phyloP scores from a whole-genome alignment of 2,797 vertebrate species.

The Perodicticus potto region DNA sequence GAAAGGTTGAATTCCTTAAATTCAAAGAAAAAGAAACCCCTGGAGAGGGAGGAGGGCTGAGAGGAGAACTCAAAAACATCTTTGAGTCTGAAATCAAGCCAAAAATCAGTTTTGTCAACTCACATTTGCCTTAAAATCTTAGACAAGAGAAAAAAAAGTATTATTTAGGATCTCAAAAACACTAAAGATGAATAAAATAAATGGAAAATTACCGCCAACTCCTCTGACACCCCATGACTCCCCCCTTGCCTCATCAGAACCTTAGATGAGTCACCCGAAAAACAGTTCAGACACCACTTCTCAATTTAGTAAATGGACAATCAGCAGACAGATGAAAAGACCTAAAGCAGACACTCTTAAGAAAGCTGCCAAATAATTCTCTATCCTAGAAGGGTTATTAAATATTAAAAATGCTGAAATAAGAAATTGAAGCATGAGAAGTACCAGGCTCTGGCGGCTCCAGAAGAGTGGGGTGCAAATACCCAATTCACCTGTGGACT shows the following conservation, averaged over 20 bases:
- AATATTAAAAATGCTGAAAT: conserved; percentile 57
- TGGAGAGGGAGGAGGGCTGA: neutral
- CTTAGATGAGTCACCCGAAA: conserved; percentile 9
- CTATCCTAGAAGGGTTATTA: conserved; percentile 46
- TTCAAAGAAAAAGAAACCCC: conserved; percentile 15
- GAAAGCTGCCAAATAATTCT: conserved; percentile 55
- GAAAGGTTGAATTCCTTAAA: conserved; percentile 46
- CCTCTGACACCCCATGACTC: neutral
- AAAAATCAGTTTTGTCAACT: neutral
- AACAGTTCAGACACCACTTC: conserved; percentile 31
- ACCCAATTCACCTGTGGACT: neutral
- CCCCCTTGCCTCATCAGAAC: neutral
- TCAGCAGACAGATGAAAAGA: conserved; percentile 61
- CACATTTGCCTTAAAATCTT: neutral
- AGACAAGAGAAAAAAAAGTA: neutral
- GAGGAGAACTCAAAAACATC: neutral
- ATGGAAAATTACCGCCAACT: neutral
- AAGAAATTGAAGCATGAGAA: neutral
- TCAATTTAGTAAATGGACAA: conserved; percentile 55
- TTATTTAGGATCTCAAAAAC: neutral
- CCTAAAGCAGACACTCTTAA: conserved; percentile 8
- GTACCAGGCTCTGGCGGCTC: conserved; percentile 39
- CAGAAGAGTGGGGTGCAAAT: neutral
- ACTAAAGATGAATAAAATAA: neutral
- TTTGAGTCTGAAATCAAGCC: neutral